A percentile compares a stretch with the other conserved stretches of the same genome.
phyloP scores from a whole-genome alignment of 2,797 vertebrate species.

The Sebastes oblongus region DNA sequence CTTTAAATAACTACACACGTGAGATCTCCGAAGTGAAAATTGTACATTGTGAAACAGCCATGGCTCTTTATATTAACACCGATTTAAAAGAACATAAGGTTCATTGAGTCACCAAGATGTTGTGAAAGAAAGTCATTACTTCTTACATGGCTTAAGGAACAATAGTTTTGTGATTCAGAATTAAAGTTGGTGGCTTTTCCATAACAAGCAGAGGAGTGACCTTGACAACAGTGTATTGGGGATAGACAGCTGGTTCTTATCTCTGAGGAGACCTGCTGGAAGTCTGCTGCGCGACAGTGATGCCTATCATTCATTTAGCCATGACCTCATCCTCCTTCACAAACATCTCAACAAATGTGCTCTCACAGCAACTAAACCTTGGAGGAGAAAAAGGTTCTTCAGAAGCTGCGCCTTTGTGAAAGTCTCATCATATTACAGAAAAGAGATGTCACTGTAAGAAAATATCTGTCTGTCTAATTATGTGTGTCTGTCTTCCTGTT shows the following conservation, averaged over 20 bases:
- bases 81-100: background rate
- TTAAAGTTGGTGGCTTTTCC: constrained; percentile 1
- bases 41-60: background rate
- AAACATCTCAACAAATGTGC: constrained; percentile 17
- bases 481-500: background rate
- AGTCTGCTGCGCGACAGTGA: constrained; percentile 66
- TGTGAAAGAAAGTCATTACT: background rate
- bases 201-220: constrained; percentile 51
- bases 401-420: background rate
- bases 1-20: background rate
- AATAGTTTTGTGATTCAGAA: constrained; percentile 3
- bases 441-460: background rate
- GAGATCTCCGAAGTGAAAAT: background rate
- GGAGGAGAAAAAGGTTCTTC: background rate
- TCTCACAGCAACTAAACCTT: background rate
- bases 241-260: constrained; percentile 70
- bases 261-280: constrained; percentile 69
- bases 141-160: background rate
- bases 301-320: constrained; percentile 72
- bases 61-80: background rate
- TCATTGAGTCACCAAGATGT: background rate
- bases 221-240: constrained; percentile 60
- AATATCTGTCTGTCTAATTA: background rate
- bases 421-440: background rate
- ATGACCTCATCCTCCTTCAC: constrained; percentile 60